Conservation (phyloP, 2,888 invertebrate species). For the Leucophenga maculata region DNA sequence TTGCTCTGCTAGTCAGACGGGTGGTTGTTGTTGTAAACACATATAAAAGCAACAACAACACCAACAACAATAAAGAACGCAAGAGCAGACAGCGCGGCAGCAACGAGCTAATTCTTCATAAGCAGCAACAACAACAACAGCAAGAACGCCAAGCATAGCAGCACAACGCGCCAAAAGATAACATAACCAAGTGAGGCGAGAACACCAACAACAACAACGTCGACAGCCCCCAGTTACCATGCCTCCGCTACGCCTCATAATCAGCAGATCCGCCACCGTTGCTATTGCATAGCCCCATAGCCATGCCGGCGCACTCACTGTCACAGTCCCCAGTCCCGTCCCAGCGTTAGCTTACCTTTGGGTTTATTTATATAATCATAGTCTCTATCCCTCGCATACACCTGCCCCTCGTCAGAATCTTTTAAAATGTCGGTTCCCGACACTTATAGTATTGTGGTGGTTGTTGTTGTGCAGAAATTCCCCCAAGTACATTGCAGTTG, state of each 20-base stretch:
- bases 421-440: no score
- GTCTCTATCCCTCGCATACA: neutral
- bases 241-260: no score
- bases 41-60: conserved; percentile 52
- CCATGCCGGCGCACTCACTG: neutral
- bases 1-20: neutral
- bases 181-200: neutral
- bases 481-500: neutral
- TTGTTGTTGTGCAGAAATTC: neutral
- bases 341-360: conserved; percentile 7
- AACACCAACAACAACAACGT: neutral
- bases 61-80: conserved; percentile 17
- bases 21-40: neutral
- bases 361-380: conserved; percentile 19
- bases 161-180: conserved; percentile 15
- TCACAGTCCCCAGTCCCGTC: neutral
- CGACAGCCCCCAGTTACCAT: neutral
- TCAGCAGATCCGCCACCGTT: neutral
- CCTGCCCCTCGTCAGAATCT: no score
- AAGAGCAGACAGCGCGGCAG: conserved; percentile 28
- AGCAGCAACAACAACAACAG: conserved; percentile 49
- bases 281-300: neutral
- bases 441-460: no score
- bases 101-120: conserved; percentile 60
- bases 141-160: conserved; percentile 23